phyloP scores from a whole-genome alignment of 2,888 invertebrate species.

The Tenthredo notha region DNA sequence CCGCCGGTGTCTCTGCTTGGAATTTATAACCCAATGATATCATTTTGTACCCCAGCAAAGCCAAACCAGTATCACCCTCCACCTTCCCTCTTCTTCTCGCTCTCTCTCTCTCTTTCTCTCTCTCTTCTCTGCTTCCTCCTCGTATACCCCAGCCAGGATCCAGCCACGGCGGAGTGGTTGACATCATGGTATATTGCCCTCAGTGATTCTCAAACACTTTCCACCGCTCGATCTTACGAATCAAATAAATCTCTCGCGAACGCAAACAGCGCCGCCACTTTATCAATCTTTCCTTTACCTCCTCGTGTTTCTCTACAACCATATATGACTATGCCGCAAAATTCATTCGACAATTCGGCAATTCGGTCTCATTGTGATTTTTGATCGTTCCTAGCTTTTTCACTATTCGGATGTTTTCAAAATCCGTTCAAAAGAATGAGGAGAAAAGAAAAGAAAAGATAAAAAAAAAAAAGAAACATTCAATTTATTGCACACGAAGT shows the following conservation, averaged over 20 bases:
- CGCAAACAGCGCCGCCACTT: constrained; percentile 59
- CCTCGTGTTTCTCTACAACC: neutral
- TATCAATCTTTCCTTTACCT: constrained; percentile 30
- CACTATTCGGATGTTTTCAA: neutral
- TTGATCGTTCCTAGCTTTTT: neutral
- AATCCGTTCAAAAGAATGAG: neutral
- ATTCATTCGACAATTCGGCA: neutral
- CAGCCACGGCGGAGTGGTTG: constrained; percentile 73
- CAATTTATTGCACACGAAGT: neutral
- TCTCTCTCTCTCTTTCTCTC: constrained; percentile 69
- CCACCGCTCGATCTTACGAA: constrained; percentile 58
- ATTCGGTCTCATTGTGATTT: neutral
- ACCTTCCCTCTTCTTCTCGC: constrained; percentile 75
- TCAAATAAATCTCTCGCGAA: constrained; percentile 64
- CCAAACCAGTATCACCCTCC: constrained; percentile 71
- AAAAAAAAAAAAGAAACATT: neutral
- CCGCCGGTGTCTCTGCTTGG: constrained; percentile 75
- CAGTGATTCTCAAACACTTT: constrained; percentile 76
- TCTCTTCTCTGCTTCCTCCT: constrained; percentile 68
- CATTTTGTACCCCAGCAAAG: constrained; percentile 76
- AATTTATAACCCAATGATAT: constrained; percentile 78
- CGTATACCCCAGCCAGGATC: constrained; percentile 65
- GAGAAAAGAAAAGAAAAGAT: neutral
- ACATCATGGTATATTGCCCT: constrained; percentile 77
- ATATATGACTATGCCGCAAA: neutral